phyloP scores from a whole-genome alignment of 1,140 invertebrate genomes.

The Harpegnathos saltator region DNA sequence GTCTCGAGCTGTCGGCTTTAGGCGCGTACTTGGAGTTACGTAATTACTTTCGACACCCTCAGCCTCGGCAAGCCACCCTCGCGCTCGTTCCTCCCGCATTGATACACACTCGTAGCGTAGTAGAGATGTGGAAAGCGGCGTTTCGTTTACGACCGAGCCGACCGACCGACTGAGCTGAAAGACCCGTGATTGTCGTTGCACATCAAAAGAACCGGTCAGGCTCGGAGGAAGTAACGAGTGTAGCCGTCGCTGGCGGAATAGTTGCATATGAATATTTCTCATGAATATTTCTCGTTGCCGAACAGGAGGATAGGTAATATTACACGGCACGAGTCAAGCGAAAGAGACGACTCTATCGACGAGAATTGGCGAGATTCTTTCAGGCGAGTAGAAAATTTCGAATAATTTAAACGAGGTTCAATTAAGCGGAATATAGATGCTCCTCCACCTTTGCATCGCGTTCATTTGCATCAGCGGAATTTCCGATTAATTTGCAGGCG shows the following conservation, averaged over 20 bases:
- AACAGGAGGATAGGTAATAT: not conserved
- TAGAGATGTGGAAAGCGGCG: not conserved
- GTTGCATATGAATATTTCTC: constrained; percentile 10
- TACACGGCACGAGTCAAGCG: too few relatives aligned
- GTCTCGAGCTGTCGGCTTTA: constrained; percentile 1
- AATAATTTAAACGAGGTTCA: too few relatives aligned
- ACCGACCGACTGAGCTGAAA: not conserved
- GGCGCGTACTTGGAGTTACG: not conserved
- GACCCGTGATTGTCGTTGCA: constrained; percentile 21
- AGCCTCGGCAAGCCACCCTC: not conserved
- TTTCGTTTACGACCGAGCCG: not conserved
- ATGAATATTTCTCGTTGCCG: constrained; percentile 1
- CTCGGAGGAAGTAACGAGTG: not conserved
- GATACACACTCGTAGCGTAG: not conserved
- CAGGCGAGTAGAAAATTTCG: too few relatives aligned
- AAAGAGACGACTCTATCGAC: too few relatives aligned
- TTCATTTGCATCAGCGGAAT: too few relatives aligned
- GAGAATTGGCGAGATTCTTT: too few relatives aligned
- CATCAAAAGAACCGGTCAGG: constrained; percentile 12
- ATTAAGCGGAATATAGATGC: too few relatives aligned
- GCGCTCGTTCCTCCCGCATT: not conserved
- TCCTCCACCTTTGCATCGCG: too few relatives aligned
- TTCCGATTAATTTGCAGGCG: too few relatives aligned
- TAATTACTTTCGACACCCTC: constrained; percentile 35
- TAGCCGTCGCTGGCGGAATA: not conserved